Percentiles rank a stretch among this genome's conserved stretches.
These are phyloP conservation scores for Peromyscus eremicus DNA, from an alignment of 2,797 vertebrate genomes.

Conservation along the genomic window DNA sequence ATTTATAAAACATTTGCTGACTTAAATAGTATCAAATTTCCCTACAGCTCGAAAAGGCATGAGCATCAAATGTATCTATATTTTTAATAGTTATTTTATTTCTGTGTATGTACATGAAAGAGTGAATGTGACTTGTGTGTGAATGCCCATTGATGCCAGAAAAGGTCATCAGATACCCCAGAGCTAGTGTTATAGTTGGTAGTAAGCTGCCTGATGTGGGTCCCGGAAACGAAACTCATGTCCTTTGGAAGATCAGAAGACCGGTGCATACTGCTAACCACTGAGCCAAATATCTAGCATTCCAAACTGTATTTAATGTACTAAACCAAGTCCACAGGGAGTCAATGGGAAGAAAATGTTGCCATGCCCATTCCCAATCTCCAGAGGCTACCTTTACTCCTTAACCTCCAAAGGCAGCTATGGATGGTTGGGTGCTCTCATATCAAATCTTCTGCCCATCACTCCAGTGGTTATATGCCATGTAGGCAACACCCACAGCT, in stretches of 20 bases:
- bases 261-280: not conserved
- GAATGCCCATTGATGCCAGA: not conserved
- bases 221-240: not conserved
- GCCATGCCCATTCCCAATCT: too few relatives aligned
- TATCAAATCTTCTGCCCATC: not conserved
- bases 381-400: not conserved
- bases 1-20: not conserved
- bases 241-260: not conserved
- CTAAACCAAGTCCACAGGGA: not conserved
- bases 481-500: not conserved
- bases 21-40: not conserved
- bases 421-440: not conserved
- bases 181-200: not conserved
- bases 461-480: not conserved
- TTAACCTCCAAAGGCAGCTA: not conserved
- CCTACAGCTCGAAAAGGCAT: not conserved
- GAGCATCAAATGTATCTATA: not conserved
- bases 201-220: not conserved
- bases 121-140: not conserved
- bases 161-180: not conserved
- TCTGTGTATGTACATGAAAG: not conserved
- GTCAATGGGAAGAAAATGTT: not conserved
- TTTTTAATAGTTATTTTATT: not conserved
- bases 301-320: not conserved
- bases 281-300: not conserved